Evolutionary conservation across 2,888 invertebrate genomes (phyloP).

Genomic region (Pollenia amentaria): DNA sequence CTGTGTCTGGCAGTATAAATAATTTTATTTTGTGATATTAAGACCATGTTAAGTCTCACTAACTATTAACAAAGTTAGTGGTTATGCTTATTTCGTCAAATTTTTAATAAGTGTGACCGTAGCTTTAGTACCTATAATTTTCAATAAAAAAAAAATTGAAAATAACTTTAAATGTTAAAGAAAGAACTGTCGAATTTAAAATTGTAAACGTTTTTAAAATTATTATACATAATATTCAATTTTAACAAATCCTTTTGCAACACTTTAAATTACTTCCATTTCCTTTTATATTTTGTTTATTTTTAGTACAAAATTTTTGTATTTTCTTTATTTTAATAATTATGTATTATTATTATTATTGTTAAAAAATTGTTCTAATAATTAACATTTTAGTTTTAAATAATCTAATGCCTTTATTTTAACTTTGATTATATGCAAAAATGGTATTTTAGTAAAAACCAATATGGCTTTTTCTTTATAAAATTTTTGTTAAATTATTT

Average conservation of each 20-base stretch:
- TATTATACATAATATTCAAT: too few relatives aligned
- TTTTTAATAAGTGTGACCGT: too few relatives aligned
- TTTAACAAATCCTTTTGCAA: background rate
- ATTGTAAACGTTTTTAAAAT: background rate
- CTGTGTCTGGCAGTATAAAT: too few relatives aligned
- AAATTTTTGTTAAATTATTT: constrained; percentile 26
- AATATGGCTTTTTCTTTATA: constrained; percentile 52
- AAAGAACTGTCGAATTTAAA: background rate
- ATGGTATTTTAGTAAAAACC: constrained; percentile 27
- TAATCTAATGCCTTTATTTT: constrained; percentile 27
- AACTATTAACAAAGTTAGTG: too few relatives aligned
- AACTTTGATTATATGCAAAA: constrained; percentile 63
- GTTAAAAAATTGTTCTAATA: constrained; percentile 68
- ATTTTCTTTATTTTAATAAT: constrained; percentile 18
- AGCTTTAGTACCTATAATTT: too few relatives aligned
- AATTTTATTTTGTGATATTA: too few relatives aligned
- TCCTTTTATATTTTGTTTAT: constrained; percentile 13
- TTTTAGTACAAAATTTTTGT: constrained; percentile 58
- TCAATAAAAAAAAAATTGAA: constrained; percentile 25
- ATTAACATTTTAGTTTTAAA: constrained; percentile 24
- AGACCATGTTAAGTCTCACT: too few relatives aligned
- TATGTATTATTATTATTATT: constrained; percentile 18
- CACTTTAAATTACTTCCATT: constrained; percentile 23
- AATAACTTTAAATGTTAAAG: background rate
- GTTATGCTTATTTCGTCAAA: too few relatives aligned